Evolutionary conservation across 1,140 invertebrate genomes (phyloP).

Genomic region (Chionoecetes opilio): DNA sequence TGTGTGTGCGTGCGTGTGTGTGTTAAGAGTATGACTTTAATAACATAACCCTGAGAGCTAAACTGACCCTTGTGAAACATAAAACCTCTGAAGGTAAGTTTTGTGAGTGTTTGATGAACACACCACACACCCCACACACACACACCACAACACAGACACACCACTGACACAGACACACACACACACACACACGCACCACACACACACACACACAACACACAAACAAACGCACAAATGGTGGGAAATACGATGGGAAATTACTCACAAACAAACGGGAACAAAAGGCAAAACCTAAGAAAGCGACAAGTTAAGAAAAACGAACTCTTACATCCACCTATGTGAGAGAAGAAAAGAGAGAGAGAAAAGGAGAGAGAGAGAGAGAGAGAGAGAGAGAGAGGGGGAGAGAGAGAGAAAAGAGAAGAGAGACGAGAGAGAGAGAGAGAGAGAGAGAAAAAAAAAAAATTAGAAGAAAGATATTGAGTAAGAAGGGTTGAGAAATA

Average conservation of each 20-base stretch:
- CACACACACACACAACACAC: slow-evolving; percentile 19
- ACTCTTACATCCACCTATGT: too few species aligned
- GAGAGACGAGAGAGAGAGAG: too few species aligned
- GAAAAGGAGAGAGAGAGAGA: too few species aligned
- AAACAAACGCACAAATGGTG: slow-evolving; percentile 1
- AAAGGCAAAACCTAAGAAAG: slow-evolving; percentile 20
- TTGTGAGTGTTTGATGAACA: neutral
- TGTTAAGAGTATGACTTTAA: neutral
- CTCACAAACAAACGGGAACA: slow-evolving; percentile 1
- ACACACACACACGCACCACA: slow-evolving; percentile 25
- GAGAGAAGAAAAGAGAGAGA: too few species aligned
- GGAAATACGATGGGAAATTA: neutral
- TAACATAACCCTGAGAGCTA: neutral
- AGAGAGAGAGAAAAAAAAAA: too few species aligned
- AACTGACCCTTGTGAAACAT: neutral
- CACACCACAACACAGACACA: slow-evolving; percentile 10
- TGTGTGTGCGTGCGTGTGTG: neutral
- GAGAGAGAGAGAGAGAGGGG: too few species aligned
- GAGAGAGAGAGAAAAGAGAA: too few species aligned
- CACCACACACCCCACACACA: slow-evolving; percentile 4
- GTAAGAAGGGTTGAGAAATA: neutral
- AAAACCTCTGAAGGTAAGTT: neutral
- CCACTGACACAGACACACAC: neutral
- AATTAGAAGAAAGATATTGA: too few species aligned
- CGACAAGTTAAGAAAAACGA: neutral